Conservation (phyloP, 2,888 invertebrate genomes). For the Steinernema hermaphroditum region DNA sequence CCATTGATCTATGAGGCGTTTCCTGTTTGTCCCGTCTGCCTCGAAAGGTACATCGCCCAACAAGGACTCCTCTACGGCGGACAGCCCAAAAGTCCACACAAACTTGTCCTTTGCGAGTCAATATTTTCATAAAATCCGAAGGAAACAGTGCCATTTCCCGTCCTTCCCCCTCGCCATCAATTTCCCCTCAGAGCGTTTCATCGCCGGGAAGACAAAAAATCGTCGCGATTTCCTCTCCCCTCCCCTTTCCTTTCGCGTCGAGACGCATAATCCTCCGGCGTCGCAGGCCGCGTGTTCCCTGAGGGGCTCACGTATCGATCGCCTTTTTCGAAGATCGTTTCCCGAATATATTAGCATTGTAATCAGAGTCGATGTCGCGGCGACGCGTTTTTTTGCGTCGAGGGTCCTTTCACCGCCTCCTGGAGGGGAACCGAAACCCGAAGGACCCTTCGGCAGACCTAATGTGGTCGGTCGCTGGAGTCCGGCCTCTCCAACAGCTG, state of each 20-base stretch:
- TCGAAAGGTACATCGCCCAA: no score
- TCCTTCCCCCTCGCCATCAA: no score
- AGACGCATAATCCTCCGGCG: conserved; percentile 21
- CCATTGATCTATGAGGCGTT: no score
- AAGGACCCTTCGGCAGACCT: background rate
- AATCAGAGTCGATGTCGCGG: conserved; percentile 10
- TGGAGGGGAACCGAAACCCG: background rate
- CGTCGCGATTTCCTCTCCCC: background rate
- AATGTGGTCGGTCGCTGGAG: background rate
- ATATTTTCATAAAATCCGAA: no score
- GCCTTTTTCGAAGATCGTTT: conserved; percentile 17
- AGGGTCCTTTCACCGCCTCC: background rate
- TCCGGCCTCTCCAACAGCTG: background rate
- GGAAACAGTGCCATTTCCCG: no score
- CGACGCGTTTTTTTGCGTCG: conserved; percentile 17
- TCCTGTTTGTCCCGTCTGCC: no score
- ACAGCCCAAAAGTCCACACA: no score
- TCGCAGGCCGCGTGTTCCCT: conserved; percentile 13
- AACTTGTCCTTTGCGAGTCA: no score
- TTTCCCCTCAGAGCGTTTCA: no score
- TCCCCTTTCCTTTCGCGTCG: background rate
- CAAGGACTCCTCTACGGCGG: no score
- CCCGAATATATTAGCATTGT: conserved; percentile 31
- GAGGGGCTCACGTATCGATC: conserved; percentile 12
- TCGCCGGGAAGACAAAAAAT: no score